phyloP scores from a whole-genome alignment of 2,797 vertebrate species.

The Anguilla anguilla region DNA sequence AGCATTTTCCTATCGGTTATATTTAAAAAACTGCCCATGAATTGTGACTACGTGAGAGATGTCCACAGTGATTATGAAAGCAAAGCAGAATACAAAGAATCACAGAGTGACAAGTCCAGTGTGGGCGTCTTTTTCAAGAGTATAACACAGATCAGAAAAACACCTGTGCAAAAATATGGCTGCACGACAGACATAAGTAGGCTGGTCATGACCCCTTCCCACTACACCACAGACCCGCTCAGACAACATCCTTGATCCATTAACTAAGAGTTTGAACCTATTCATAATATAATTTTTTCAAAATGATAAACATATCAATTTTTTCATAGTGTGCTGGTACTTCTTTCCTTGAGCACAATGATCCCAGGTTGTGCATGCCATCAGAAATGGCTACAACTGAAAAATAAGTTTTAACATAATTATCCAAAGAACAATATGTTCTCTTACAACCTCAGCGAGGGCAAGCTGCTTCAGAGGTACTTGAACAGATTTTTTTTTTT shows the following conservation, averaged over 20 bases:
- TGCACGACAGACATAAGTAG: not conserved
- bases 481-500: no score
- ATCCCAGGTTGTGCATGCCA: not conserved
- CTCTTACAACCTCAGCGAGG: not conserved
- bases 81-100: conserved; percentile 33
- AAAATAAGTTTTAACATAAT: not conserved
- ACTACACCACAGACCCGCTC: not conserved
- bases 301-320: not conserved
- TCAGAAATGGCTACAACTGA: not conserved
- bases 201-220: not conserved
- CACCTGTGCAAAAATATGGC: not conserved
- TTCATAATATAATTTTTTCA: not conserved
- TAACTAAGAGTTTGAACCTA: not conserved
- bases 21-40: not conserved
- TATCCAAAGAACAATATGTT: not conserved
- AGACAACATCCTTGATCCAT: not conserved
- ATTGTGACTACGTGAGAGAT: not conserved
- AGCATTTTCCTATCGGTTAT: not conserved
- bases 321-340: not conserved
- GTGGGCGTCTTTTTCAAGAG: conserved; percentile 37
- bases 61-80: conserved; percentile 44
- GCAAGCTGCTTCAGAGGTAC: no score
- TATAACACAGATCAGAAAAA: not conserved
- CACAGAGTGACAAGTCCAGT: conserved; percentile 45
- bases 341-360: not conserved